Conservation (phyloP, 2,113 vertebrate genomes). For the Poeciliopsis occidentalis region DNA sequence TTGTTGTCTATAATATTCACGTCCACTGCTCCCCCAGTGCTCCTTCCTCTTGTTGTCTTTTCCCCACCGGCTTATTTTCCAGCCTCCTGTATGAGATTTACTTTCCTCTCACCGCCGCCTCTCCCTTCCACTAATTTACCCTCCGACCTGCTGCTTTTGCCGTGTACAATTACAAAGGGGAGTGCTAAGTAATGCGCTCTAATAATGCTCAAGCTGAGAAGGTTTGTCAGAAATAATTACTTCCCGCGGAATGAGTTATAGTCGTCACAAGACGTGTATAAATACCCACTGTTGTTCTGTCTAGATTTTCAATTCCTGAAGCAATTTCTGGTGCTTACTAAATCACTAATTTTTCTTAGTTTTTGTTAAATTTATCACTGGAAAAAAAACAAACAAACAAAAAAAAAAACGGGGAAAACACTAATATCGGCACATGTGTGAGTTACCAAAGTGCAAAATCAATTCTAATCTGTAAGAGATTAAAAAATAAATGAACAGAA, state of each 20-base stretch:
- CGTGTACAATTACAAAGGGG: slow-evolving; percentile 88
- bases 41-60: slow-evolving; percentile 38
- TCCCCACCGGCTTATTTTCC: slow-evolving; percentile 33
- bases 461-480: slow-evolving; percentile 10
- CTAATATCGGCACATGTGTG: neutral
- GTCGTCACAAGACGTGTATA: slow-evolving; percentile 73
- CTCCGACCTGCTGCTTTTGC: slow-evolving; percentile 81
- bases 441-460: slow-evolving; percentile 6
- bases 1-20: slow-evolving; percentile 64
- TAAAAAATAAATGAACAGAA: neutral
- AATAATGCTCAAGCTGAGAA: slow-evolving; percentile 87
- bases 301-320: slow-evolving; percentile 67
- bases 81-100: slow-evolving; percentile 60
- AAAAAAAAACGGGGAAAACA: neutral
- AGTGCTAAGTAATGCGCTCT: slow-evolving; percentile 86
- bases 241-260: slow-evolving; percentile 83
- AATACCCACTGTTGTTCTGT: slow-evolving; percentile 70
- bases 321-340: slow-evolving; percentile 42
- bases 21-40: slow-evolving; percentile 45
- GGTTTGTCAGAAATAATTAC: slow-evolving; percentile 90
- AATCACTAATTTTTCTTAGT: slow-evolving; percentile 45
- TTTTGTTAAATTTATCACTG: slow-evolving; percentile 58
- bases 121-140: slow-evolving; percentile 81
- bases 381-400: slow-evolving; percentile 18
- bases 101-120: slow-evolving; percentile 56